Conservation (phyloP, 2,113 vertebrate species). For the Odocoileus virginianus region DNA sequence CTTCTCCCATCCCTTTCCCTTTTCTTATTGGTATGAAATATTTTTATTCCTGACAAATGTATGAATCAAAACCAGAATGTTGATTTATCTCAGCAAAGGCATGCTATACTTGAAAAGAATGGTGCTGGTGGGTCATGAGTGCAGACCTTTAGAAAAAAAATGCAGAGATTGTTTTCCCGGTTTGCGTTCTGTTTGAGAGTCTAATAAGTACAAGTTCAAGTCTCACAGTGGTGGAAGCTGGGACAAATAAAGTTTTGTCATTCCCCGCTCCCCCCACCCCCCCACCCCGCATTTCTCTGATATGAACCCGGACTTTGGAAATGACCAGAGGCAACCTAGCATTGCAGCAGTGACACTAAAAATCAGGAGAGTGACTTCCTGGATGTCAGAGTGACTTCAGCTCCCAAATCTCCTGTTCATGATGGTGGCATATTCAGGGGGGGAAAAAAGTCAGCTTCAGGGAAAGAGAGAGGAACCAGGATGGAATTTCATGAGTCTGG, state of each 20-base stretch:
- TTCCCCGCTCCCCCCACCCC: accelerated
- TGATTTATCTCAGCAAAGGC: neutral
- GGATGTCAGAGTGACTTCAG: neutral
- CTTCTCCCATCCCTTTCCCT: neutral
- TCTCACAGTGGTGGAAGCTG: neutral
- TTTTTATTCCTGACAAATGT: neutral
- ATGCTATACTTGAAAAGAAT: neutral
- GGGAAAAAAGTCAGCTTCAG: neutral
- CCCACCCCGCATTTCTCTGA: neutral
- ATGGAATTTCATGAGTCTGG: neutral
- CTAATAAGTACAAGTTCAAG: neutral
- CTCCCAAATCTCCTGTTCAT: neutral
- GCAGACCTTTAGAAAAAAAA: neutral
- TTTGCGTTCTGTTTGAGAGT: neutral
- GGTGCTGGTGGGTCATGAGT: neutral
- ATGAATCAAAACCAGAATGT: neutral
- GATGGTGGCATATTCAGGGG: neutral
- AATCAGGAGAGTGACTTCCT: neutral
- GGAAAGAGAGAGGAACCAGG: neutral
- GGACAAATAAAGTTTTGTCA: neutral
- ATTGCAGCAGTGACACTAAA: neutral
- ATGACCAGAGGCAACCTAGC: neutral
- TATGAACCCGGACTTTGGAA: neutral
- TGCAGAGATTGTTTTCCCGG: neutral
- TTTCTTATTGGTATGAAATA: neutral